phyloP scores from a whole-genome alignment of 2,797 vertebrate species.

The Gymnoscopelus braueri region DNA sequence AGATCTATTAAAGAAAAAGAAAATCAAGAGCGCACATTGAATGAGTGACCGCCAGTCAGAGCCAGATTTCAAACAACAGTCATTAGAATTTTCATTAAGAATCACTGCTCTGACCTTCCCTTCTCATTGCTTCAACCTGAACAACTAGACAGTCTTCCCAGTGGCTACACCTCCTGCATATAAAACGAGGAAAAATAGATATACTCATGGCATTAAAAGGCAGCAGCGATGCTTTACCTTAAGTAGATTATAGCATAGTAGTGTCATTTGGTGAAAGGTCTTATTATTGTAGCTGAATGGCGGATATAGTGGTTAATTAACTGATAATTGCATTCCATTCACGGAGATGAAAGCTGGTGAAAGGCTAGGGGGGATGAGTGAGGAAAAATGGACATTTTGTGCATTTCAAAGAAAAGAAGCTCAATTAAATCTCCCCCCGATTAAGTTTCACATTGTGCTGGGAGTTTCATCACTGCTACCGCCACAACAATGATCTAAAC shows the following conservation, averaged over 20 bases:
- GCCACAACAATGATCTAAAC: constrained; percentile 49
- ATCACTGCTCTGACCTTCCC: constrained; percentile 53
- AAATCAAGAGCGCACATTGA: constrained; percentile 61
- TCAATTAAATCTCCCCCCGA: constrained; percentile 65
- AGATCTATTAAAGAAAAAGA: constrained; percentile 54
- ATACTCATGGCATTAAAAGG: constrained; percentile 38
- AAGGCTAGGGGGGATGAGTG: constrained; percentile 33
- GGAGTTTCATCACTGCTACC: constrained; percentile 45
- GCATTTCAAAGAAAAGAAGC: constrained; percentile 56
- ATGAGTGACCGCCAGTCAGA: constrained; percentile 25
- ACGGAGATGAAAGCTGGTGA: constrained; percentile 58
- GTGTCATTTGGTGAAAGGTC: constrained; percentile 54
- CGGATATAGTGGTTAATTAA: constrained; percentile 79
- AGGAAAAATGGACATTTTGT: constrained; percentile 51
- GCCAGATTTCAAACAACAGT: constrained; percentile 34
- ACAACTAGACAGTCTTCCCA: constrained; percentile 36
- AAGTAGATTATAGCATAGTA: constrained; percentile 43
- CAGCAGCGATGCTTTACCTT: constrained; percentile 39
- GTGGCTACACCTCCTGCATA: constrained; percentile 21
- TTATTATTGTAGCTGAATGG: constrained; percentile 60
- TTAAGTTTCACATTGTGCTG: constrained; percentile 52
- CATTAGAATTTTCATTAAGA: constrained; percentile 55
- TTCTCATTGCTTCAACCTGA: constrained; percentile 39
- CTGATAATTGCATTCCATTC: constrained; percentile 70
- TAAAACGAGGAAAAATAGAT: constrained; percentile 33